Conservation (phyloP, 1,140 invertebrate species). For the Hylaeus anthracinus region DNA sequence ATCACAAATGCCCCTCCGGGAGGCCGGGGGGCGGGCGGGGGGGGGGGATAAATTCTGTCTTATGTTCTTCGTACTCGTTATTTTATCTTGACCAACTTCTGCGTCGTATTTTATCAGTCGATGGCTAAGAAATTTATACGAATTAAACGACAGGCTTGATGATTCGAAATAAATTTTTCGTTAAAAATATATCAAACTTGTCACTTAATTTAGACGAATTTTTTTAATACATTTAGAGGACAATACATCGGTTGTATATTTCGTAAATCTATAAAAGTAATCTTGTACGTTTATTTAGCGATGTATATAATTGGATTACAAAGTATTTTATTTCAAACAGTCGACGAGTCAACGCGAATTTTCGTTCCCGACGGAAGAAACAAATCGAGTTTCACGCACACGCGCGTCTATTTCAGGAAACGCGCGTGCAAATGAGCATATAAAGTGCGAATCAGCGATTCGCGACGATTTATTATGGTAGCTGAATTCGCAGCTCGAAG, state of each 20-base stretch:
- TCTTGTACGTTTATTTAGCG: no score
- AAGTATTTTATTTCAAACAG: conserved; percentile 12
- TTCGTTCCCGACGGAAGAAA: conserved; percentile 9
- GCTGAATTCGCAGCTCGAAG: conserved; percentile 41
- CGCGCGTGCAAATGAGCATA: conserved; percentile 37
- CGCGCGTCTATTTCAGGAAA: conserved; percentile 45
- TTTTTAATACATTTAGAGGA: no score
- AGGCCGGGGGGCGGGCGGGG: no score
- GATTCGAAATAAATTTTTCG: no score
- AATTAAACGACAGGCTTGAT: no score
- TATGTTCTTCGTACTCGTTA: conserved; percentile 8
- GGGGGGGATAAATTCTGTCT: not conserved
- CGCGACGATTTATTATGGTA: conserved; percentile 56
- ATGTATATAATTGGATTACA: no score
- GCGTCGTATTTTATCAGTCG: not conserved
- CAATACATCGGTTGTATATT: no score
- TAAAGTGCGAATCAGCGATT: conserved; percentile 58
- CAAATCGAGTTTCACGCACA: conserved; percentile 16
- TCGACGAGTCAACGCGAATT: conserved; percentile 26
- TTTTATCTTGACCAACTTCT: conserved; percentile 6
- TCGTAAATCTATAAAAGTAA: not conserved
- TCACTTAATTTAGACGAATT: no score
- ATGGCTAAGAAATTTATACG: not conserved
- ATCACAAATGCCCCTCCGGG: not conserved
- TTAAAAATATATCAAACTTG: no score